Evolutionary conservation across 1,140 invertebrate species (phyloP).

Genomic region (Dinoponera quadriceps): DNA sequence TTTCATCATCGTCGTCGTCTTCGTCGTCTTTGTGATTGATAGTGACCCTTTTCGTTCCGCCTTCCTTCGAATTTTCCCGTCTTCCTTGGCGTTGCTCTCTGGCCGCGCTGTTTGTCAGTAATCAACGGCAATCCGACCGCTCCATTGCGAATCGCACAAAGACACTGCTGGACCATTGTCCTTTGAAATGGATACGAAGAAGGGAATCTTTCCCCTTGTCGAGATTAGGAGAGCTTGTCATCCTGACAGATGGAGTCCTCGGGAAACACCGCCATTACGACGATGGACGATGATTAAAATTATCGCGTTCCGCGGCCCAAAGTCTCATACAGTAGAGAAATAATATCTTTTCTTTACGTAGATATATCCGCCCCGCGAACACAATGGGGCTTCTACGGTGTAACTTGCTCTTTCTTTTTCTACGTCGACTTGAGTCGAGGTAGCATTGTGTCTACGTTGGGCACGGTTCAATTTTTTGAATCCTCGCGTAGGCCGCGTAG

Average conservation of each 20-base stretch:
- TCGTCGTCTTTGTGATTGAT: slow-evolving; percentile 68
- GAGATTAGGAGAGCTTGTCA: slow-evolving; percentile 64
- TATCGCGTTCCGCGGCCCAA: slow-evolving; percentile 14
- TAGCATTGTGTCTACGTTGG: background rate
- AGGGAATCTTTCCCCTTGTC: slow-evolving; percentile 44
- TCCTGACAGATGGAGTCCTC: slow-evolving; percentile 59
- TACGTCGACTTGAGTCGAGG: background rate
- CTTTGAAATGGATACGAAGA: slow-evolving; percentile 71
- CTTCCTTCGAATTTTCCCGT: slow-evolving; percentile 45
- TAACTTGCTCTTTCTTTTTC: slow-evolving; percentile 10
- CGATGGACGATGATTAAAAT: slow-evolving; percentile 63
- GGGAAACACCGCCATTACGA: slow-evolving; percentile 52
- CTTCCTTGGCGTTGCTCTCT: slow-evolving; percentile 51
- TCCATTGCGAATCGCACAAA: slow-evolving; percentile 72
- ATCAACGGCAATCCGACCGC: slow-evolving; percentile 70
- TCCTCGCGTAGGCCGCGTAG: background rate
- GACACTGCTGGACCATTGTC: slow-evolving; percentile 74
- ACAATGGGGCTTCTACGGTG: background rate
- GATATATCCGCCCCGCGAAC: background rate
- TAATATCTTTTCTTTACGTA: slow-evolving; percentile 30
- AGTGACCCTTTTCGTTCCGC: slow-evolving; percentile 61
- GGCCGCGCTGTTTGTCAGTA: slow-evolving; percentile 68
- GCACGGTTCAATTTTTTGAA: background rate
- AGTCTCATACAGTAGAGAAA: slow-evolving; percentile 9
- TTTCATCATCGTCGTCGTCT: too few relatives aligned